Conservation (phyloP, 2,797 vertebrate species). For the Salmo trutta region DNA sequence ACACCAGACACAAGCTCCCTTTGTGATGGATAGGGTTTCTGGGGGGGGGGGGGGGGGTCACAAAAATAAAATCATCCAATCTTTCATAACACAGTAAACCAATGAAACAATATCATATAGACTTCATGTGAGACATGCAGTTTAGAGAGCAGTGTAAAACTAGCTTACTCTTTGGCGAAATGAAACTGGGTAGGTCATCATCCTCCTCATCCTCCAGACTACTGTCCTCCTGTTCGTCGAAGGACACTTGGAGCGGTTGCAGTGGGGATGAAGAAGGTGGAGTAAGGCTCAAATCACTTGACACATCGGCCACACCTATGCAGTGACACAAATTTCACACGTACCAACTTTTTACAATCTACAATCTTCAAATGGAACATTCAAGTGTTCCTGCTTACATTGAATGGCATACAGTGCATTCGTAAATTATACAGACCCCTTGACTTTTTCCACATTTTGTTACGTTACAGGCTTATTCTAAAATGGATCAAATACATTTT, state of each 20-base stretch:
- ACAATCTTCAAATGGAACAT: too few relatives aligned
- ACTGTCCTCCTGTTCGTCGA: neutral
- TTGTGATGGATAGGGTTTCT: neutral
- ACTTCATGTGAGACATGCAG: neutral
- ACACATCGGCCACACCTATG: neutral
- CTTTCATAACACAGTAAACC: neutral
- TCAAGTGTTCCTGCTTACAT: too few relatives aligned
- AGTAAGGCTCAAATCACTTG: neutral
- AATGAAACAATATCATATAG: neutral
- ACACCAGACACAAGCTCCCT: neutral
- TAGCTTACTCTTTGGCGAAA: neutral
- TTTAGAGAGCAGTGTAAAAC: too few relatives aligned
- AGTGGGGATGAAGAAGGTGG: neutral
- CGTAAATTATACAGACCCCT: too few relatives aligned
- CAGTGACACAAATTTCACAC: neutral
- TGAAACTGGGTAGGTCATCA: slow-evolving; percentile 1
- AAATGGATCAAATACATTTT: too few relatives aligned
- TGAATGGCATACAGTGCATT: too few relatives aligned
- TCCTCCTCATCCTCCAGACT: neutral
- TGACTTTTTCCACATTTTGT: too few relatives aligned
- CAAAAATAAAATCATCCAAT: neutral
- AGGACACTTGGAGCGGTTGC: neutral
- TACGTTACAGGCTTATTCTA: too few relatives aligned
- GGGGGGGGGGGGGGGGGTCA: neutral
- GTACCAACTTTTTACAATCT: too few relatives aligned